phyloP scores from a whole-genome alignment of 2,797 vertebrate species.

The Rhincodon typus region DNA sequence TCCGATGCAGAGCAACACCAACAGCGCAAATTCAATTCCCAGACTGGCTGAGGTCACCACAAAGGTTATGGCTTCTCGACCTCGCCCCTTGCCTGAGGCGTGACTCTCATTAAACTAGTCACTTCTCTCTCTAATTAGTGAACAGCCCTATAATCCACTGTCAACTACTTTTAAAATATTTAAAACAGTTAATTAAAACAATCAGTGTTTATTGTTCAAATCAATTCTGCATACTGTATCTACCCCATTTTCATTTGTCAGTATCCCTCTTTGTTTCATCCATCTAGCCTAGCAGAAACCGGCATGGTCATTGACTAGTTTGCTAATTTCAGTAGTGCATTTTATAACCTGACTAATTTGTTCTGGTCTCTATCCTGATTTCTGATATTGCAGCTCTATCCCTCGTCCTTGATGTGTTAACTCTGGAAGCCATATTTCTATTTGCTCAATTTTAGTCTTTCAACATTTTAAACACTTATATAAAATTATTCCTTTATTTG shows the following conservation, averaged over 20 bases:
- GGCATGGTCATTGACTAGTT: neutral
- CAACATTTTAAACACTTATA: neutral
- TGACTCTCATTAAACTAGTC: no score
- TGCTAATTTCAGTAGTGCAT: neutral
- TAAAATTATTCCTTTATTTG: neutral
- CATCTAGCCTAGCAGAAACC: neutral
- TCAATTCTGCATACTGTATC: no score
- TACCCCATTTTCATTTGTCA: neutral
- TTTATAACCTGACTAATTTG: neutral
- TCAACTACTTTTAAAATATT: no score
- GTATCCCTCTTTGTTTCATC: neutral
- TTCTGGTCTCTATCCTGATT: neutral
- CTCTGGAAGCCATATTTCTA: neutral
- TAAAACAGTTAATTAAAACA: no score
- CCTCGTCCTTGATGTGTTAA: neutral
- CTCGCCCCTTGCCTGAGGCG: no score
- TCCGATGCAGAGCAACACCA: no score
- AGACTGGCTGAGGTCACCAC: no score
- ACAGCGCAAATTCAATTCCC: no score
- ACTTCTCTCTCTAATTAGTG: no score
- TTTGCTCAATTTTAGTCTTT: neutral
- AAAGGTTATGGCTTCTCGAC: no score
- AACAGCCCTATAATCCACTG: no score
- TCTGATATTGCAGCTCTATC: neutral
- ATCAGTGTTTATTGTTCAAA: no score